Evolutionary conservation across 37 sponge, comb jelly and placozoan species (phyloP).

Genomic region (Crambe crambe): DNA sequence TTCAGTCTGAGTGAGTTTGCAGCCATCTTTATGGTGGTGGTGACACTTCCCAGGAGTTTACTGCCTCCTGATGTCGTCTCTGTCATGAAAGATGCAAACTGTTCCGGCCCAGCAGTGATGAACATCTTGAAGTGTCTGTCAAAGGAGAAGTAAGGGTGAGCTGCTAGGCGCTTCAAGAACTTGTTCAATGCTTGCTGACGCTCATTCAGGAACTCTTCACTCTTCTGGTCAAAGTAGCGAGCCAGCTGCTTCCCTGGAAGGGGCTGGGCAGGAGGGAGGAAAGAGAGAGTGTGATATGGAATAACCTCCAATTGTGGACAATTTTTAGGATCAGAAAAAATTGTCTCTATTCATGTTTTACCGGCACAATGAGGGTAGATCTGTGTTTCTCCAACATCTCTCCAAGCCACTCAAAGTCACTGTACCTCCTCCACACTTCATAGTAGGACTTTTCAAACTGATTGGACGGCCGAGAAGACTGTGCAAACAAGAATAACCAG

Average conservation of each 20-base stretch:
- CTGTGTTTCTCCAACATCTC: slow-evolving; percentile 39
- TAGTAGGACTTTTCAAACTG: slow-evolving; percentile 52
- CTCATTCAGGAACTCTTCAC: slow-evolving; percentile 62
- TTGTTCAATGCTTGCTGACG: slow-evolving; percentile 75
- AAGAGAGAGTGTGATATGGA: not conserved
- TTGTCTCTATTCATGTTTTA: slow-evolving; percentile 30
- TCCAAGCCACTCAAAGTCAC: slow-evolving; percentile 89
- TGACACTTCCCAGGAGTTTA: slow-evolving; percentile 29
- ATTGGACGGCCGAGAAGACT: slow-evolving; percentile 20
- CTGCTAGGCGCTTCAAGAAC: slow-evolving; percentile 66
- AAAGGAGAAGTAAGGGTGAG: slow-evolving; percentile 69
- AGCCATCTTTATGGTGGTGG: slow-evolving; percentile 52
- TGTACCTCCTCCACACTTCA: slow-evolving; percentile 80
- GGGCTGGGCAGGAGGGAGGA: slow-evolving; percentile 45
- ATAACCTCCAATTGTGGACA: too few relatives aligned
- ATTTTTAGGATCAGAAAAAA: too few relatives aligned
- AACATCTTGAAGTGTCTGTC: slow-evolving; percentile 55
- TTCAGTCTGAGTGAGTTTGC: slow-evolving; percentile 42
- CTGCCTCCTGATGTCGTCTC: slow-evolving; percentile 14
- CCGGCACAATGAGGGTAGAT: slow-evolving; percentile 75
- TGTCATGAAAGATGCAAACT: slow-evolving; percentile 22
- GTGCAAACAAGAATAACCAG: not conserved
- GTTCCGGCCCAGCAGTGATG: slow-evolving; percentile 54
- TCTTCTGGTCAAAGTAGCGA: slow-evolving; percentile 77
- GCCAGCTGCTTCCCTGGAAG: slow-evolving; percentile 84